These are phyloP conservation scores for Heliconius cydno DNA, from an alignment of 2,888 invertebrate species.

Conservation along the genomic window DNA sequence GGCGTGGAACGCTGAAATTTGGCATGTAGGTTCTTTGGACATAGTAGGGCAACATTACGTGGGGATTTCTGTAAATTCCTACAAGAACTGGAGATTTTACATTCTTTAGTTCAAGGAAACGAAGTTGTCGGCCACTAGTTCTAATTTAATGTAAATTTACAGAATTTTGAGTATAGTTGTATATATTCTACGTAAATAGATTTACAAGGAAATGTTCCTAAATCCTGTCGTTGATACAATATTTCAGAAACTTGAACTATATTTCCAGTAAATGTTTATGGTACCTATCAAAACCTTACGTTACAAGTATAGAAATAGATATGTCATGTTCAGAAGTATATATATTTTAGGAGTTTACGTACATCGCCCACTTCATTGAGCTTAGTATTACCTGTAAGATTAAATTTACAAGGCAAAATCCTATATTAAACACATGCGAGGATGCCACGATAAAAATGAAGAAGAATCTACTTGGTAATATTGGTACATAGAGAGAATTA, in stretches of 20 bases:
- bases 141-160: too few relatives aligned
- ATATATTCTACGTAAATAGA: background rate
- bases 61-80: too few relatives aligned
- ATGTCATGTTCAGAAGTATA: constrained; percentile 1
- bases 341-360: constrained; percentile 5
- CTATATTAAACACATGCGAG: background rate
- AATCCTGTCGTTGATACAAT: background rate
- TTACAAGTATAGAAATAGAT: background rate
- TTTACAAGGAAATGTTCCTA: background rate
- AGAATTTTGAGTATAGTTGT: too few relatives aligned
- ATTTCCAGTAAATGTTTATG: background rate
- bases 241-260: background rate
- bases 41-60: too few relatives aligned
- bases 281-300: constrained; percentile 1
- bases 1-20: too few relatives aligned
- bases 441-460: too few relatives aligned
- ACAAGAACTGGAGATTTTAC: too few relatives aligned
- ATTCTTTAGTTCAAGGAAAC: too few relatives aligned
- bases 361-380: background rate
- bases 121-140: too few relatives aligned
- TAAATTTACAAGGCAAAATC: background rate
- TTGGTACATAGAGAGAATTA: too few relatives aligned
- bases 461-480: too few relatives aligned
- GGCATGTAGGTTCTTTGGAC: too few relatives aligned
- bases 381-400: background rate